Evolutionary conservation across 2,888 invertebrate species (phyloP).

Genomic region (Chydorus sphaericus): DNA sequence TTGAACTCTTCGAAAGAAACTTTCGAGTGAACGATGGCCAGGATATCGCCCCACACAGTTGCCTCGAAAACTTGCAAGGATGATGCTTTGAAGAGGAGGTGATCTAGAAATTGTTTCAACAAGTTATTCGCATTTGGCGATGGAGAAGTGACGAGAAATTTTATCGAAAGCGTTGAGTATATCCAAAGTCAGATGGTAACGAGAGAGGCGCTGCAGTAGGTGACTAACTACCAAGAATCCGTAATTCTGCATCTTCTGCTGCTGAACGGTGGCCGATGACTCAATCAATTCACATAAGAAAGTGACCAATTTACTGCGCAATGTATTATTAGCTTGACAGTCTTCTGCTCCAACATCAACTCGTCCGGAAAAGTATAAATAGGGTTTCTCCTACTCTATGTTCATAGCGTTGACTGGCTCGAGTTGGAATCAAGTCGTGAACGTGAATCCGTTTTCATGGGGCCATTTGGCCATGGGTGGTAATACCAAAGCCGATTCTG

Average conservation of each 20-base stretch:
- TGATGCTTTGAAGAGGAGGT: slow-evolving; percentile 98
- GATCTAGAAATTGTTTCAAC: slow-evolving; percentile 92
- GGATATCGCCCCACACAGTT: slow-evolving; percentile 97
- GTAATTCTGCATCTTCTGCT: slow-evolving; percentile 97
- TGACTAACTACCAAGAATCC: slow-evolving; percentile 97
- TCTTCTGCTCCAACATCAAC: slow-evolving; percentile 98
- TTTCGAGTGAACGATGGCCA: slow-evolving; percentile 98
- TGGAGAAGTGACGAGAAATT: slow-evolving; percentile 82
- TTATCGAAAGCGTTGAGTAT: slow-evolving; percentile 87
- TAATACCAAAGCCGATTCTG: slow-evolving; percentile 72
- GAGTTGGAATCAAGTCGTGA: slow-evolving; percentile 97
- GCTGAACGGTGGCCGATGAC: slow-evolving; percentile 92
- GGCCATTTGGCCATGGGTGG: slow-evolving; percentile 98
- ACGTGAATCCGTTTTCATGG: slow-evolving; percentile 97
- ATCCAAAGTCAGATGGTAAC: slow-evolving; percentile 86
- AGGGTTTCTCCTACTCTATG: slow-evolving; percentile 97
- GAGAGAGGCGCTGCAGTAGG: slow-evolving; percentile 80
- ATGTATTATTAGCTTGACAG: slow-evolving; percentile 74
- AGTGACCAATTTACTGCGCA: slow-evolving; percentile 87
- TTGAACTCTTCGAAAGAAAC: slow-evolving; percentile 97
- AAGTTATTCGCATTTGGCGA: slow-evolving; percentile 82
- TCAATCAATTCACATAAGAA: slow-evolving; percentile 96
- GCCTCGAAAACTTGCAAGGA: slow-evolving; percentile 97
- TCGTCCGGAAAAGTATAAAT: slow-evolving; percentile 88
- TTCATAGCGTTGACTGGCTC: slow-evolving; percentile 97